phyloP scores from a whole-genome alignment of 2,888 invertebrate genomes.

The Cerastis leucographa region DNA sequence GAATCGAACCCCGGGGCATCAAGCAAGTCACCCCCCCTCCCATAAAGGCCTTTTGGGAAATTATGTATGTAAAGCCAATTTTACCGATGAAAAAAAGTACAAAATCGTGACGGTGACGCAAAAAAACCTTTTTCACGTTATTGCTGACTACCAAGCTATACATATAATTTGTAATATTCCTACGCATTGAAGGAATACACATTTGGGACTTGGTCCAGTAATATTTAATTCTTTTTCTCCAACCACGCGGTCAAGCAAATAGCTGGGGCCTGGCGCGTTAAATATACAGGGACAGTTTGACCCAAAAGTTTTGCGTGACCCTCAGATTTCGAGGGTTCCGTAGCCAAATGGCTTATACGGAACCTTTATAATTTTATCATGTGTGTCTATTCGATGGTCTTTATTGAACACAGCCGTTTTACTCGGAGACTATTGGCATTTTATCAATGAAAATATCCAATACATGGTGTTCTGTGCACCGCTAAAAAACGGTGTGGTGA shows the following conservation, averaged over 20 bases:
- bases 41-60: too few relatives aligned
- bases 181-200: conserved; percentile 1
- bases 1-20: too few relatives aligned
- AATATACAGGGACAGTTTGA: conserved; percentile 48
- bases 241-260: conserved; percentile 47
- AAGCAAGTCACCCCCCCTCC: too few relatives aligned
- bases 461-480: background rate
- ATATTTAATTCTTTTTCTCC: conserved; percentile 26
- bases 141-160: background rate
- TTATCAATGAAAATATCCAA: background rate
- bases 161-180: conserved; percentile 17
- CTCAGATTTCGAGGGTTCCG: conserved; percentile 18
- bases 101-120: background rate
- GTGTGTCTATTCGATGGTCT: background rate
- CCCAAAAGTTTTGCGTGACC: conserved; percentile 58
- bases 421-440: background rate
- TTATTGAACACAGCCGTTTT: background rate
- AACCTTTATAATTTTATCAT: background rate
- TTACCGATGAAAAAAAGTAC: background rate
- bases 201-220: background rate
- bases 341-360: background rate
- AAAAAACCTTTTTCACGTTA: background rate
- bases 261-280: conserved; percentile 22
- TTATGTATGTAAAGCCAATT: conserved; percentile 12
- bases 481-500: too few relatives aligned